These are phyloP conservation scores for Drosophila fulvimacula DNA, from an alignment of 2,888 invertebrate species.

Conservation along the genomic window DNA sequence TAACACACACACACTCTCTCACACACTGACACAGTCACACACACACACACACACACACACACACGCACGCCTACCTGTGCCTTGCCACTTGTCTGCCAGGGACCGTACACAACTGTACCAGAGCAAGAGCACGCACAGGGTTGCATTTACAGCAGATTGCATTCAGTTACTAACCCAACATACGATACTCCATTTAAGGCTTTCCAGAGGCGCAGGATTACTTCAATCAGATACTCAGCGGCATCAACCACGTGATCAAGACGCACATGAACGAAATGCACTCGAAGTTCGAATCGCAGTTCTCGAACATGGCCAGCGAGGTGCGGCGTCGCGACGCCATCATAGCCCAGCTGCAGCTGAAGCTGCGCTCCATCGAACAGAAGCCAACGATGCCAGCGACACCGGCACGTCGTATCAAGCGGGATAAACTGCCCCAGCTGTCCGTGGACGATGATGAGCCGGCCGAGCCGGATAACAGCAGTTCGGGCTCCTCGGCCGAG, in stretches of 20 bases:
- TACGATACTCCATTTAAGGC: conserved; percentile 83
- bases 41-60: conserved; percentile 5
- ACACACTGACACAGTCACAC: background rate
- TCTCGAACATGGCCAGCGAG: conserved; percentile 91
- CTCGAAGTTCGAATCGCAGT: conserved; percentile 90
- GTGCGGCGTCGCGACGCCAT: conserved; percentile 92
- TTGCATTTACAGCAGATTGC: conserved; percentile 12
- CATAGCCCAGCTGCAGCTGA: conserved; percentile 91
- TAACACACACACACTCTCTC: background rate
- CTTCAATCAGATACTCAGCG: conserved; percentile 91
- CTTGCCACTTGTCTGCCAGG: conserved; percentile 3
- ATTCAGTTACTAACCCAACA: conserved; percentile 21
- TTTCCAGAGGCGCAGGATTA: conserved; percentile 91
- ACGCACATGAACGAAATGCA: conserved; percentile 90
- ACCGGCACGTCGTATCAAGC: conserved; percentile 53
- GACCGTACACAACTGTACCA: conserved; percentile 24
- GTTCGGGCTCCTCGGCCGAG: conserved; percentile 84
- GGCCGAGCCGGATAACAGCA: conserved; percentile 74
- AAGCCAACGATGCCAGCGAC: conserved; percentile 33
- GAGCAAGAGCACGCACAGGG: conserved; percentile 5
- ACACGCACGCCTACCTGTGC: background rate
- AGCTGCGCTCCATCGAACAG: conserved; percentile 88
- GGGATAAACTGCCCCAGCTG: conserved; percentile 62
- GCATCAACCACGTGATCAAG: conserved; percentile 93
- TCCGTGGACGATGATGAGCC: conserved; percentile 66